phyloP scores from a whole-genome alignment of 1,140 invertebrate genomes.

The Pseudomyrmex dendroicus region DNA sequence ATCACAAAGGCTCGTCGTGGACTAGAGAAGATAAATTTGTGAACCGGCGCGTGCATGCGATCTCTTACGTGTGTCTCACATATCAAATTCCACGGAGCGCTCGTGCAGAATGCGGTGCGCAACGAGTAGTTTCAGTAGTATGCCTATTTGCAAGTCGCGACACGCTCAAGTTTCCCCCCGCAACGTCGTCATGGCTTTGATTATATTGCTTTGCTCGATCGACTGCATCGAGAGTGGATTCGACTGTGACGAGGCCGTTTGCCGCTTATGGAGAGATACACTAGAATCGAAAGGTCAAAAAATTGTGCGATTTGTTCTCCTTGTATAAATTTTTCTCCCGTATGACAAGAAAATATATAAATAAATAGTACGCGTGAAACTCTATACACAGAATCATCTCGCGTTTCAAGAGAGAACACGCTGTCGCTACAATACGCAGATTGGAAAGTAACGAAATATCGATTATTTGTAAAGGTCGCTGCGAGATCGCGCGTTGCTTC shows the following conservation, averaged over 20 bases:
- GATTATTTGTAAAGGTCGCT: slow-evolving; percentile 53
- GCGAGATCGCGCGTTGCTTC: slow-evolving; percentile 11
- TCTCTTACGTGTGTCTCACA: slow-evolving; percentile 22
- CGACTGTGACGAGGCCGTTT: background rate
- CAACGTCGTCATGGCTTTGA: slow-evolving; percentile 42
- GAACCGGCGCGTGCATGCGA: slow-evolving; percentile 4
- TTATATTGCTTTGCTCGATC: slow-evolving; percentile 38
- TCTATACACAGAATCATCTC: too few relatives aligned
- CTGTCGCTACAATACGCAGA: background rate
- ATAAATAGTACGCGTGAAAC: too few relatives aligned
- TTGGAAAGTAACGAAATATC: slow-evolving; percentile 14
- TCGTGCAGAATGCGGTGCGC: slow-evolving; percentile 42
- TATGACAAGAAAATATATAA: background rate
- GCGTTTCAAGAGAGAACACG: background rate
- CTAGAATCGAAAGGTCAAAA: background rate
- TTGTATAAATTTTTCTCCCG: too few relatives aligned
- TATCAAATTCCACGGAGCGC: slow-evolving; percentile 20
- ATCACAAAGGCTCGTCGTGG: background rate
- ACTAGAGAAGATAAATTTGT: slow-evolving; percentile 20
- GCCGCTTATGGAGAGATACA: slow-evolving; percentile 9
- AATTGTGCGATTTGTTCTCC: background rate
- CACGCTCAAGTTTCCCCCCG: slow-evolving; percentile 41
- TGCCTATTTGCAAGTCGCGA: slow-evolving; percentile 57
- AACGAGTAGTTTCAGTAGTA: slow-evolving; percentile 47
- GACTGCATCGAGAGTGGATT: slow-evolving; percentile 25